Base-by-base conservation (phyloP, 1,140 invertebrate genomes). In the Atta texana region DNA sequence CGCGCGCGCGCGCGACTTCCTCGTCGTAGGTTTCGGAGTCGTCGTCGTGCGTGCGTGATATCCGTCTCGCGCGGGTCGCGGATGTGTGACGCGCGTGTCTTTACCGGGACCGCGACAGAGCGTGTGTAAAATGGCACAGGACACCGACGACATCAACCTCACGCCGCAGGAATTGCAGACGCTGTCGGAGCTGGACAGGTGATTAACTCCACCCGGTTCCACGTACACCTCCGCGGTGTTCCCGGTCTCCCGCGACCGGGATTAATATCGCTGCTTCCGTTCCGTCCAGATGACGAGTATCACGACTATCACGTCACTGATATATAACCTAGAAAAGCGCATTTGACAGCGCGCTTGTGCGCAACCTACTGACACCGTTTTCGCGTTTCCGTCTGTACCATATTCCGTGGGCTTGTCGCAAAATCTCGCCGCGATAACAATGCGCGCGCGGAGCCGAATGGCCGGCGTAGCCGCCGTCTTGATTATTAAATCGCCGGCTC, bases 121-220 rank as follows among this genome's bases (percentile, higher is more conserved):
- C 2, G 49, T 3, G 53, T 21, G n/a, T 10, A 90, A 90, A 92
- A 96, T 96, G 95, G 94, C 95, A 84, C 95, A 95, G 86, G 95
- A 96, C 87, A 95, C 93, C 49, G 94, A 96, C 90, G 96, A 96
- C 85, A 96, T 96, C 81, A 96, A 96, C 92, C 92, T 96, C 86
- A 97, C 97, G 92, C 96, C 96, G 69, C 97, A 97, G 93, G 97
- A 98, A 95, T 94, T 98, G 86, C 97, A 98, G 95, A 96, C 97
- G 91, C 96, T 98, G 86, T 97, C 97, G n/a, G 97, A 98, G 93
- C 96, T 98, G 94, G 97, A 98, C 96, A 98, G 97, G 97, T 98
- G 96, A 94, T 88, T 49, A 2, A 24, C 85, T 66, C 18, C 10
- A 18, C 64, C n/a, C 64, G 64, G 31, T 44, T 44, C 39, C 39